Evolutionary conservation across 2,113 vertebrate genomes (phyloP).

Genomic region (Isichthys henryi): DNA sequence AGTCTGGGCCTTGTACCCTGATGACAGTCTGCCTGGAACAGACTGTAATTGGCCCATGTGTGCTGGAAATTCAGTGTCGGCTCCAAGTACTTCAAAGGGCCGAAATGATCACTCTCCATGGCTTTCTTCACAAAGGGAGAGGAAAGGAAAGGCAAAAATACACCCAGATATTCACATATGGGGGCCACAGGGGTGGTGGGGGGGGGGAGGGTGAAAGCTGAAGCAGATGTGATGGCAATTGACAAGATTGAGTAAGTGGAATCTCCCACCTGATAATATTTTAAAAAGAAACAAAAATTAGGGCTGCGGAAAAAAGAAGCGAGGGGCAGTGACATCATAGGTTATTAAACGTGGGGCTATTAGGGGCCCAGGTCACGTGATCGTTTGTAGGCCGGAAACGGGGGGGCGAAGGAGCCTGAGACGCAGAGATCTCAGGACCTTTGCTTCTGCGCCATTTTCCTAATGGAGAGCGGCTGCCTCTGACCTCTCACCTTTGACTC

Average conservation of each 20-base stretch:
- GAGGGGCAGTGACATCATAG: conserved; percentile 57
- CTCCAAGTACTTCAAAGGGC: conserved; percentile 57
- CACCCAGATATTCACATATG: conserved; percentile 52
- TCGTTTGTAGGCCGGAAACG: conserved; percentile 54
- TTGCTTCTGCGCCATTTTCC: conserved; percentile 57
- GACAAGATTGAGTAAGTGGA: conserved; percentile 25
- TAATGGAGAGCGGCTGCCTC: conserved; percentile 38
- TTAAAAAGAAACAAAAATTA: conserved; percentile 36
- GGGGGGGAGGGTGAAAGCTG: conserved; percentile 47
- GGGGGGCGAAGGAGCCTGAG: conserved; percentile 54
- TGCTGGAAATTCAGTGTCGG: conserved; percentile 51
- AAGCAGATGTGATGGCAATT: conserved; percentile 49
- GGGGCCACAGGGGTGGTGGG: conserved; percentile 19
- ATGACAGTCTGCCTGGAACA: conserved; percentile 46
- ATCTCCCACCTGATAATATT: conserved; percentile 53
- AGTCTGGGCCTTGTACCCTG: conserved; percentile 44
- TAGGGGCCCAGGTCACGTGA: conserved; percentile 41
- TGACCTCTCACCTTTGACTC: conserved; percentile 51
- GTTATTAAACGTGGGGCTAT: conserved; percentile 52
- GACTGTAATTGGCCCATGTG: conserved; percentile 55
- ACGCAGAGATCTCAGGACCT: conserved; percentile 45
- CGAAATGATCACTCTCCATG: conserved; percentile 52
- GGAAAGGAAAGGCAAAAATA: conserved; percentile 45
- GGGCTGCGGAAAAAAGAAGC: conserved; percentile 41
- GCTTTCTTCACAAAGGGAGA: conserved; percentile 37